Evolutionary conservation across 2,888 invertebrate genomes (phyloP).

Genomic region (Apocheima hispidaria): DNA sequence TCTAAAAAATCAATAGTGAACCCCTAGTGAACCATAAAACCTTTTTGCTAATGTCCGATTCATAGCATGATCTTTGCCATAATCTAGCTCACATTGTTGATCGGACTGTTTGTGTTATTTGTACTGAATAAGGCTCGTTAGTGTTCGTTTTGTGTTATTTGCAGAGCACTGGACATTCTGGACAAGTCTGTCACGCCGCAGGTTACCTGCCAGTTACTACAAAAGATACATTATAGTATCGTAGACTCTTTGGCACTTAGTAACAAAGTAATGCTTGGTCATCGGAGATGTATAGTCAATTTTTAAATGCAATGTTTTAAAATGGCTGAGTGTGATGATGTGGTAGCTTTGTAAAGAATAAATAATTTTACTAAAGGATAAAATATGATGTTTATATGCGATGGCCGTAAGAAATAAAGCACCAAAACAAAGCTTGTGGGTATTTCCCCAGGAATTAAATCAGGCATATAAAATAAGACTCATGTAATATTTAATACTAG

Average conservation of each 20-base stretch:
- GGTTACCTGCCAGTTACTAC: slow-evolving; percentile 53
- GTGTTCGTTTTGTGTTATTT: slow-evolving; percentile 70
- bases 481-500: too few relatives aligned
- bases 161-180: slow-evolving; percentile 52
- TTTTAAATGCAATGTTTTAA: slow-evolving; percentile 36
- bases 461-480: background rate
- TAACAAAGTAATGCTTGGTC: slow-evolving; percentile 34
- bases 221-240: slow-evolving; percentile 4
- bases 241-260: background rate
- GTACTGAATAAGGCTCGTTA: slow-evolving; percentile 80
- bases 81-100: slow-evolving; percentile 62
- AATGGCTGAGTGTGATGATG: slow-evolving; percentile 19
- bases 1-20: slow-evolving; percentile 13
- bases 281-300: slow-evolving; percentile 28
- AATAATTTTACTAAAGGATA: slow-evolving; percentile 14
- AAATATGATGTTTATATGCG: slow-evolving; percentile 3
- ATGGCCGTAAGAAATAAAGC: background rate
- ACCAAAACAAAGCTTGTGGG: background rate
- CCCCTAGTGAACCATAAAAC: slow-evolving; percentile 34
- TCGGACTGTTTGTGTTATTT: slow-evolving; percentile 58
- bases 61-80: slow-evolving; percentile 51
- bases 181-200: slow-evolving; percentile 71
- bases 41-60: slow-evolving; percentile 47
- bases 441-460: background rate
- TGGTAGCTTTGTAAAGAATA: slow-evolving; percentile 13